Evolutionary conservation across 1,140 invertebrate species (phyloP).

Genomic region (honey bee (Apis mellifera)): DNA sequence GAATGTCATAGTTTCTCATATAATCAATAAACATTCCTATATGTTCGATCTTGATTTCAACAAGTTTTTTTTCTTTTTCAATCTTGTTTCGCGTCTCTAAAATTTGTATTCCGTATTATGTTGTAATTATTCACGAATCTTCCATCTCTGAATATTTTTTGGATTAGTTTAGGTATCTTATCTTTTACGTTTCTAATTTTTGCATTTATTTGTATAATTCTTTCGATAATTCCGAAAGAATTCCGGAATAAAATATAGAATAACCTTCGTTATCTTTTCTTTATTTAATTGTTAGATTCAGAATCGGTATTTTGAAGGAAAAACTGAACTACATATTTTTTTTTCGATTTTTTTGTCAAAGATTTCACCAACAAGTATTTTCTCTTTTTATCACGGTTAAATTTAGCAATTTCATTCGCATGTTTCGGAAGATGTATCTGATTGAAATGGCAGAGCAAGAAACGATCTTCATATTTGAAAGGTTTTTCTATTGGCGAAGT

Average conservation of each 20-base stretch:
- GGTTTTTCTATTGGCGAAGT: neutral
- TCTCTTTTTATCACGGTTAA: neutral
- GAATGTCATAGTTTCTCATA: neutral
- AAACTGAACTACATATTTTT: constrained; percentile 52
- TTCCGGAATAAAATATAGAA: neutral
- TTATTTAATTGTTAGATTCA: neutral
- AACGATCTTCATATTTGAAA: neutral
- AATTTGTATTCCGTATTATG: neutral
- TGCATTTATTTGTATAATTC: constrained; percentile 25
- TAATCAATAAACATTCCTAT: neutral
- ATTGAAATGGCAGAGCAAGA: constrained; percentile 25
- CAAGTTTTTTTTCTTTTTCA: neutral
- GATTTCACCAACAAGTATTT: neutral
- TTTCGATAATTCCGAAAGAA: neutral
- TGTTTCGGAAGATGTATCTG: constrained; percentile 57
- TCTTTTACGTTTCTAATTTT: neutral
- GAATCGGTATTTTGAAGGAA: constrained; percentile 7
- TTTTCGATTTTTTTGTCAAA: neutral
- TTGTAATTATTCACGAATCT: neutral
- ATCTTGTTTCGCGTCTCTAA: neutral
- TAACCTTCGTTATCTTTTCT: neutral
- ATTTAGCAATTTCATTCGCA: constrained; percentile 26
- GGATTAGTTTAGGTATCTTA: too few species aligned
- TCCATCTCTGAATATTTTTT: neutral
- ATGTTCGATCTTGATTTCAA: neutral